Evolutionary conservation across 1,140 invertebrate species (phyloP).

Genomic region (Lepidotrigona ventralis): DNA sequence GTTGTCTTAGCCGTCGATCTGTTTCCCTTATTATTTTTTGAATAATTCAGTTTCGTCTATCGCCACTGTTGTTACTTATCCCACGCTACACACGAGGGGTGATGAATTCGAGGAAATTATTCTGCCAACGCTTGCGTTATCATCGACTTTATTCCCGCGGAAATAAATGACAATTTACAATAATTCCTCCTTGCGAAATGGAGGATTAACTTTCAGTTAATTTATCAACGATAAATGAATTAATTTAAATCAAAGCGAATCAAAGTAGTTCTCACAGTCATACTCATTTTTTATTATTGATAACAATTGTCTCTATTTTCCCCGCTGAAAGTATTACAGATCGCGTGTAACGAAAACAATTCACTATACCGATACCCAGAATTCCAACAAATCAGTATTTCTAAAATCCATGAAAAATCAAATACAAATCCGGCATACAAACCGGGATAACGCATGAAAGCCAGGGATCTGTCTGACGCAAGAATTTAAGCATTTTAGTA

Average conservation of each 20-base stretch:
- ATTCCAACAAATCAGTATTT: too few relatives aligned
- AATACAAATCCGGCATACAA: background rate
- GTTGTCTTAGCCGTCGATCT: background rate
- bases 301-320: too few relatives aligned
- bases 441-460: background rate
- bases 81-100: slow-evolving; percentile 3
- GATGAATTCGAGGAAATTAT: background rate
- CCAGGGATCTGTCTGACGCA: too few relatives aligned
- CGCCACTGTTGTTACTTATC: background rate
- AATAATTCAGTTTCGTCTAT: slow-evolving; percentile 13
- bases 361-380: background rate
- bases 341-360: background rate
- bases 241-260: background rate
- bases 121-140: background rate
- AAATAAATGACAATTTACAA: background rate
- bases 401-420: too few relatives aligned
- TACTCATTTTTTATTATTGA: too few relatives aligned
- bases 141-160: background rate
- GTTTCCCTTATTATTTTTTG: background rate
- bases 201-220: background rate
- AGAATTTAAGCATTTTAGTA: background rate
- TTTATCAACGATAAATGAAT: background rate
- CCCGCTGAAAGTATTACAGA: too few relatives aligned
- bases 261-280: too few relatives aligned
- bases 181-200: background rate